Percentiles rank a stretch among this genome's conserved stretches.
Conservation (phyloP, 2,888 invertebrate genomes). For the Scaptomyza reducta region DNA sequence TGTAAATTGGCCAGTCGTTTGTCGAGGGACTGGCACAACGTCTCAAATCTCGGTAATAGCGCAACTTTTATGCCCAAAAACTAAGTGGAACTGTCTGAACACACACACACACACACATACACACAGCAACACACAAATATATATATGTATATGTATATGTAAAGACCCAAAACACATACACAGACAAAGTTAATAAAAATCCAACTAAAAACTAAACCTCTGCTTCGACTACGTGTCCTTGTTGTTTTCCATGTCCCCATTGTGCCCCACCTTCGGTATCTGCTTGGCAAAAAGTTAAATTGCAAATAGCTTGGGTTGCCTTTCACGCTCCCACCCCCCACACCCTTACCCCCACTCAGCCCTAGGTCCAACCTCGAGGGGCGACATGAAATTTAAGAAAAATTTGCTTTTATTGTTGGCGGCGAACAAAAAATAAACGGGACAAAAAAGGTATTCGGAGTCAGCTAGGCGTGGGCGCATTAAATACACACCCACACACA, state of each 20-base stretch:
- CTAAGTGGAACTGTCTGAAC: constrained; percentile 59
- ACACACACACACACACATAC: constrained; percentile 1
- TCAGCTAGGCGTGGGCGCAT: constrained; percentile 44
- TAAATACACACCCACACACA: constrained; percentile 55
- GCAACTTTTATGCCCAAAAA: constrained; percentile 73
- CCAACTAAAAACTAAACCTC: constrained; percentile 76
- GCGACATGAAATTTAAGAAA: constrained; percentile 75
- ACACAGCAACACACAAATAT: too few species aligned
- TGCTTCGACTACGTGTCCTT: constrained; percentile 65
- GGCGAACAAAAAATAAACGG: constrained; percentile 45
- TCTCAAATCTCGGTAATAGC: constrained; percentile 75
- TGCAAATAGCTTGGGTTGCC: constrained; percentile 71
- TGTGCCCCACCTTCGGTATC: constrained; percentile 35
- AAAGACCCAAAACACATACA: constrained; percentile 18
- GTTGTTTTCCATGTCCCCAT: constrained; percentile 48
- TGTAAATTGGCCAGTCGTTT: constrained; percentile 64
- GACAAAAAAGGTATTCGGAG: constrained; percentile 17
- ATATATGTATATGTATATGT: constrained; percentile 1
- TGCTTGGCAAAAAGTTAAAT: constrained; percentile 67
- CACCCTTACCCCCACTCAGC: not conserved
- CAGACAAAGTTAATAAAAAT: constrained; percentile 74
- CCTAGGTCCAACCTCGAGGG: constrained; percentile 6
- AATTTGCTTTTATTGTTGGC: constrained; percentile 74
- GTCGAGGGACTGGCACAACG: constrained; percentile 35
- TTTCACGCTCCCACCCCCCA: constrained; percentile 6